A percentile compares a stretch with the other conserved stretches of the same genome.
phyloP scores from a whole-genome alignment of 2,888 invertebrate genomes.

The Gisinianus flammeolus region DNA sequence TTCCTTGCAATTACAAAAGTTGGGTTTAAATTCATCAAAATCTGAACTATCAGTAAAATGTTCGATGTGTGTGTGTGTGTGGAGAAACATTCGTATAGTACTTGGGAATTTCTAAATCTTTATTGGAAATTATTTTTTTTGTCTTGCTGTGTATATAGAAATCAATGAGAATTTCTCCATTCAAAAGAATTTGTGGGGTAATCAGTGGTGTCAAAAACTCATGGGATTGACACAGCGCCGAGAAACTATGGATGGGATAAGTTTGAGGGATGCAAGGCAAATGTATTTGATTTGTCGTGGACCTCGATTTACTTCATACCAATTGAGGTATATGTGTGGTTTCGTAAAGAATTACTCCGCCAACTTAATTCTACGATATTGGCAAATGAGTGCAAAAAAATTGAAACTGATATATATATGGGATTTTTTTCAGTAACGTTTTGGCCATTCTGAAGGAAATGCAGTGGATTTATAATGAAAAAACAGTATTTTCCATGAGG shows the following conservation, averaged over 20 bases:
- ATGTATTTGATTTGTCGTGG: slow-evolving; percentile 70
- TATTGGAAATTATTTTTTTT: no score
- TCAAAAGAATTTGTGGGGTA: slow-evolving; percentile 55
- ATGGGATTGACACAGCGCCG: background rate
- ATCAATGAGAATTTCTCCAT: slow-evolving; percentile 47
- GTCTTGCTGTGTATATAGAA: no score
- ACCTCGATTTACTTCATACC: slow-evolving; percentile 66
- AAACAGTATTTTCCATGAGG: slow-evolving; percentile 69
- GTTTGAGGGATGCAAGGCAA: slow-evolving; percentile 62
- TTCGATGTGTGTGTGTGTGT: no score
- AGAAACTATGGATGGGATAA: background rate
- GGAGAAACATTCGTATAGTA: no score
- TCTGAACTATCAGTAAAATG: no score
- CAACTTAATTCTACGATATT: no score
- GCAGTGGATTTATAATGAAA: slow-evolving; percentile 68
- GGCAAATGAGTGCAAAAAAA: background rate
- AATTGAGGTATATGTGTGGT: slow-evolving; percentile 68
- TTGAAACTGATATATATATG: background rate
- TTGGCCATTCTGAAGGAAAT: slow-evolving; percentile 66
- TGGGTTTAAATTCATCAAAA: no score
- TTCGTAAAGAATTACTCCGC: no score
- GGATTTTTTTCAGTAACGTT: slow-evolving; percentile 63
- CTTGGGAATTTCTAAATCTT: no score
- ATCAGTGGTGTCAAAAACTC: slow-evolving; percentile 51
- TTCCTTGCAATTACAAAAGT: no score